These are phyloP conservation scores for Daubentonia madagascariensis DNA, from an alignment of 2,113 vertebrate species.

Conservation along the genomic window DNA sequence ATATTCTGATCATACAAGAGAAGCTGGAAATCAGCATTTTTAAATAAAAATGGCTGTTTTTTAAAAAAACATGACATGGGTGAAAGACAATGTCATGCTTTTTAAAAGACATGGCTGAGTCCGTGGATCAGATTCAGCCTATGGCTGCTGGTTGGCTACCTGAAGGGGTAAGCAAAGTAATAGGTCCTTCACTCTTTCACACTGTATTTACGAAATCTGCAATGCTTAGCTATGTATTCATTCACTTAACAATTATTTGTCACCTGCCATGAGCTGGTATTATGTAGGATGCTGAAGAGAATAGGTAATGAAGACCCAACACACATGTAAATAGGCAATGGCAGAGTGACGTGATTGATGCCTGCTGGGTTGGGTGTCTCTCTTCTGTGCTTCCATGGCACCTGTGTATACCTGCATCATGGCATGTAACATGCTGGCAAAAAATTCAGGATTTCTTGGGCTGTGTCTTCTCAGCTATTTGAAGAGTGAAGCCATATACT, in stretches of 20 bases:
- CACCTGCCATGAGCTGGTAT: background rate
- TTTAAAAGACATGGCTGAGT: background rate
- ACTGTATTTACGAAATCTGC: background rate
- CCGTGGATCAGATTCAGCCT: background rate
- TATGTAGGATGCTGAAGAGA: background rate
- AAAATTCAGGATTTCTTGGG: background rate
- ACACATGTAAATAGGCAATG: fast-evolving
- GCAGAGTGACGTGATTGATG: fast-evolving
- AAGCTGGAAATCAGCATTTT: background rate
- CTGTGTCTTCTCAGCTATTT: background rate
- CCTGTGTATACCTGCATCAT: too few species aligned
- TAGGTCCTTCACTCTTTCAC: background rate
- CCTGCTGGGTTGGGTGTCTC: background rate
- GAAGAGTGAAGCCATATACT: background rate
- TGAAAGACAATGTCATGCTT: background rate
- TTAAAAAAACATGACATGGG: background rate
- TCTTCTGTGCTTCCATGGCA: background rate
- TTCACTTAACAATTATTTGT: background rate
- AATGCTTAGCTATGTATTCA: background rate
- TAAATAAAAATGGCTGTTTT: background rate
- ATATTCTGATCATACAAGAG: background rate
- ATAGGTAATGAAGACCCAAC: background rate
- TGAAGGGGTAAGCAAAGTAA: background rate
- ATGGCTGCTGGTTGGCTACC: background rate
- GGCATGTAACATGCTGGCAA: background rate